Conservation (phyloP, 2,888 invertebrate genomes). For the Antheraea assamensis region DNA sequence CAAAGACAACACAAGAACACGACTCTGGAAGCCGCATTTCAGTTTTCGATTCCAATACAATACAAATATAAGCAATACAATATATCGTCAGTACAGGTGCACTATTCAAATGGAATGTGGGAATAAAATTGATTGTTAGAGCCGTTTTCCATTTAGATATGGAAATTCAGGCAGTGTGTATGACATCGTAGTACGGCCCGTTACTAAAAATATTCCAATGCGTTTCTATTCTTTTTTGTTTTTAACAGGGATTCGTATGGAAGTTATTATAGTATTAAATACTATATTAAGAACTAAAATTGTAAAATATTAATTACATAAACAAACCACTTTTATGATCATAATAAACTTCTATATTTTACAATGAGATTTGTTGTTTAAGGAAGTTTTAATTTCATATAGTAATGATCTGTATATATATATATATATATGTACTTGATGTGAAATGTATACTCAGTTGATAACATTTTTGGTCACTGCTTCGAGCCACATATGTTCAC, state of each 20-base stretch:
- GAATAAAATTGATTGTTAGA: constrained; percentile 76
- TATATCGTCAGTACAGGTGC: constrained; percentile 70
- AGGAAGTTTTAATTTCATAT: too few species aligned
- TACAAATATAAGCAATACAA: constrained; percentile 58
- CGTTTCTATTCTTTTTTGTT: constrained; percentile 3
- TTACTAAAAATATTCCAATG: constrained; percentile 53
- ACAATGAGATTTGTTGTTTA: too few species aligned
- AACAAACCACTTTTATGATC: neutral
- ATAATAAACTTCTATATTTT: too few species aligned
- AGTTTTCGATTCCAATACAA: constrained; percentile 55
- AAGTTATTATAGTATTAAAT: neutral
- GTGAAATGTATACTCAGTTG: too few species aligned
- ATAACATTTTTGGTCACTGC: too few species aligned
- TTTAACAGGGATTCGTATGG: neutral
- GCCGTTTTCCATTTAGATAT: constrained; percentile 79
- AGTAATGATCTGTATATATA: too few species aligned
- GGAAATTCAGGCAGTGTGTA: constrained; percentile 71
- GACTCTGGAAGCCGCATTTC: constrained; percentile 45
- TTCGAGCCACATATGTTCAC: too few species aligned
- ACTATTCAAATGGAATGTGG: constrained; percentile 75
- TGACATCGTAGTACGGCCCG: constrained; percentile 54
- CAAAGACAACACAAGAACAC: constrained; percentile 29
- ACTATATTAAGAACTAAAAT: neutral
- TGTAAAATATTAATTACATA: neutral
- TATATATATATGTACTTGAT: too few species aligned